Evolutionary conservation across 1,140 invertebrate species (phyloP), one percentile per base, ranked within the genome.

Genomic region (Medauroidea extradentata): DNA sequence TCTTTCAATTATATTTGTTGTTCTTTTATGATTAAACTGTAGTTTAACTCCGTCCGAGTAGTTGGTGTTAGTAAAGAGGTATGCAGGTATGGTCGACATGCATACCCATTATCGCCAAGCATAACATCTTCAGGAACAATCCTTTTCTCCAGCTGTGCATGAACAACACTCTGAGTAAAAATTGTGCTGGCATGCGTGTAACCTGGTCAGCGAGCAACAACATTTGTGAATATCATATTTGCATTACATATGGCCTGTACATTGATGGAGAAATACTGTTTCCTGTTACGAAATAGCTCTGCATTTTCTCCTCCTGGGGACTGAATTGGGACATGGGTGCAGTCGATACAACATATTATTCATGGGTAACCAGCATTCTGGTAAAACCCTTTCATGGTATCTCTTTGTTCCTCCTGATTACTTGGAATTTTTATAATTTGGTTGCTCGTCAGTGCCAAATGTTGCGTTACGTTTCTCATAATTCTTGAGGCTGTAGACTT

Each of bases 131-230:
- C 63, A n/a, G 57, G 64, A 63, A 57, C 67, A 23, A 11, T 3
- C 16, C 68, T 66, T 38, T 21, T 29, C 57, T 65, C 63, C 53
- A 69, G 66, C 25, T n/a, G 14, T 23, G 16, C 29, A 18, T 57
- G 27, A 41, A 69, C 48, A 60, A 14, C 24, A 43, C 52, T 60
- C 58, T 67, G 67, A 16, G 62, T 55, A 64, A 73, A 78, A 39
- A 75, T 70, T 24, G 53, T 65, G 21, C 66, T 63, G 54, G 67
- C 64, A 52, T 68, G 65, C 34, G 65, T 67, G 42, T 68, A 68
- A 46, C 73, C 71, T 41, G 71, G 72, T 67, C 72, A 77, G 21
- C 71, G 67, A 59, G 69, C 71, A 43, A 75, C 68, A 60, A 77
- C 65, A 66, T 75, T 61, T n/a, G 56, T 61, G 44, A 75, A 67